phyloP scores from a whole-genome alignment of 2,113 vertebrate species.

The Hippocampus guttulatus region DNA sequence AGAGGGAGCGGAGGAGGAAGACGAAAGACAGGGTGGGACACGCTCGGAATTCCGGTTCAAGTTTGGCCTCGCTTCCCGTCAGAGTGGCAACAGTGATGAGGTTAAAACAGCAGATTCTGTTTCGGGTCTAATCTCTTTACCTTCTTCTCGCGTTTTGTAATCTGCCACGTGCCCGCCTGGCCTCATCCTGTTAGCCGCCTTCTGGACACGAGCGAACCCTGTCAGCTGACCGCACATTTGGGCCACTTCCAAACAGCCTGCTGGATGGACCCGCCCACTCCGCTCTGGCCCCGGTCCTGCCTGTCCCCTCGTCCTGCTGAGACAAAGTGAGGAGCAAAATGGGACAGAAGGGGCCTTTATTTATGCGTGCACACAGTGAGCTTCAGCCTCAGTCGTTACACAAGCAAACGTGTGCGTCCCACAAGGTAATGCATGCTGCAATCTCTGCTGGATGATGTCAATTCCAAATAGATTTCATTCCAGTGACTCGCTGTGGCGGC shows the following conservation, averaged over 20 bases:
- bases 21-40: neutral
- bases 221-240: constrained; percentile 58
- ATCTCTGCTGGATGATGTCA: neutral
- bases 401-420: neutral
- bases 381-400: constrained; percentile 23
- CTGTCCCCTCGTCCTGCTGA: neutral
- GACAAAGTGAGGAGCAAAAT: neutral
- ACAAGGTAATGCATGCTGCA: constrained; percentile 2
- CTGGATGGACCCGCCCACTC: constrained; percentile 3
- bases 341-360: neutral
- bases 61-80: constrained; percentile 17
- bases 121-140: constrained; percentile 86
- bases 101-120: constrained; percentile 74
- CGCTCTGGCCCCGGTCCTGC: neutral
- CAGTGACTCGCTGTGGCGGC: too few species aligned
- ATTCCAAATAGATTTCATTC: neutral
- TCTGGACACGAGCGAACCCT: constrained; percentile 77
- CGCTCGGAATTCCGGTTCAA: constrained; percentile 17
- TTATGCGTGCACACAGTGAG: constrained; percentile 25
- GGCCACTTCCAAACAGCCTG: constrained; percentile 31
- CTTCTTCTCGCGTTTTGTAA: constrained; percentile 82
- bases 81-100: constrained; percentile 73
- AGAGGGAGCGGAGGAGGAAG: constrained; percentile 13
- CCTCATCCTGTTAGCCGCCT: constrained; percentile 91
- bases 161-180: constrained; percentile 79